phyloP scores from a whole-genome alignment of 2,113 vertebrate genomes.

The Ceyx cyanopectus region DNA sequence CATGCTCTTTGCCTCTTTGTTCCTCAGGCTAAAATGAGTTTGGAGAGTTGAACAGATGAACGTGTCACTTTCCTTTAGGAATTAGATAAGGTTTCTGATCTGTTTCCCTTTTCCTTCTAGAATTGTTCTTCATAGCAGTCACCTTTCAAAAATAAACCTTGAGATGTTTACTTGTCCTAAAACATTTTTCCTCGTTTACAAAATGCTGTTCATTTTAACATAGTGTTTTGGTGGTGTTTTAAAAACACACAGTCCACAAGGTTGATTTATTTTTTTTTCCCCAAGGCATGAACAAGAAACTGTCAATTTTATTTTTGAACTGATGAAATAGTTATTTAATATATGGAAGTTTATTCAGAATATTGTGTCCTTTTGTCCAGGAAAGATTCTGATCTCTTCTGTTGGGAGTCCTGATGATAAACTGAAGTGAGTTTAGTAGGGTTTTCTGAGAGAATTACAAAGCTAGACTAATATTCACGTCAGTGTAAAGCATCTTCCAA shows the following conservation, averaged over 20 bases:
- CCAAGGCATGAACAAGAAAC: neutral
- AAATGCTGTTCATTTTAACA: neutral
- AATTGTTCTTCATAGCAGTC: neutral
- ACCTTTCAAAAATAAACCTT: neutral
- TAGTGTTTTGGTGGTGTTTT: neutral
- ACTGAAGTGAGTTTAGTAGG: neutral
- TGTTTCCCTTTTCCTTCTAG: neutral
- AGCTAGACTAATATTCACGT: neutral
- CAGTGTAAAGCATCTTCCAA: neutral
- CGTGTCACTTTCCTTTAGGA: neutral
- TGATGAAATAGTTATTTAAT: neutral
- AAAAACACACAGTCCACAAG: neutral
- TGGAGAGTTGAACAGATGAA: neutral
- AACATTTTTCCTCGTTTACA: neutral
- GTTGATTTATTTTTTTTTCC: neutral
- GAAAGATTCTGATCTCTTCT: neutral
- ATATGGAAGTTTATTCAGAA: neutral
- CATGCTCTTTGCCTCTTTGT: neutral
- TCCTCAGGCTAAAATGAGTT: neutral
- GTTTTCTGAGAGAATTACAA: neutral
- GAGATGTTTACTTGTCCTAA: neutral
- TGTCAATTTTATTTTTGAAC: neutral
- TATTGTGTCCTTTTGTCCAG: neutral
- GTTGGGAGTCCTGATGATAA: neutral
- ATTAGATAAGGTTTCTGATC: neutral